Conservation (phyloP, 2,888 invertebrate genomes). For the Hypsopygia costalis region DNA sequence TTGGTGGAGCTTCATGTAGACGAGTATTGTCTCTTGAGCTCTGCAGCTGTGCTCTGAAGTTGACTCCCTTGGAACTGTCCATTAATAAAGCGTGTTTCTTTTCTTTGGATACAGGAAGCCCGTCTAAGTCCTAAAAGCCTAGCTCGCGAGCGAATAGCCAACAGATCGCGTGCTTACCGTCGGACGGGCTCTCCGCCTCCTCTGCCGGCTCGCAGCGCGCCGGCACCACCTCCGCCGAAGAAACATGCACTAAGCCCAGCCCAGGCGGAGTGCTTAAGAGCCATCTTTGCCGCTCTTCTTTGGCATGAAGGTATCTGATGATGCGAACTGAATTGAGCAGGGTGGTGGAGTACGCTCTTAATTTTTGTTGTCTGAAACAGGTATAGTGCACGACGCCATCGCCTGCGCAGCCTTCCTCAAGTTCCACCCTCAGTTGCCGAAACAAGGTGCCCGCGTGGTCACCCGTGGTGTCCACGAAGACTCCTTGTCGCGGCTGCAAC, state of each 20-base stretch:
- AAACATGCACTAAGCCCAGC: conserved; percentile 95
- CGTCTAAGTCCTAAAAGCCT: conserved; percentile 27
- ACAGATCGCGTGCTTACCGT: conserved; percentile 63
- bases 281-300: conserved; percentile 96
- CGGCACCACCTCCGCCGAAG: conserved; percentile 72
- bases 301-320: conserved; percentile 95
- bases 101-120: conserved; percentile 32
- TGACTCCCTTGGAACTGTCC: too few species aligned
- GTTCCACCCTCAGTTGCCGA: conserved; percentile 93
- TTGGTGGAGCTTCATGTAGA: too few species aligned
- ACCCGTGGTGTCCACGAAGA: conserved; percentile 72
- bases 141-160: conserved; percentile 31
- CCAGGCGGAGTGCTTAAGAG: conserved; percentile 94
- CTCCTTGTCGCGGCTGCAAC: conserved; percentile 66
- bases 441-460: conserved; percentile 87
- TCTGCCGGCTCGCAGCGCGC: conserved; percentile 45
- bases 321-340: too few species aligned
- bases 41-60: too few species aligned
- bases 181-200: conserved; percentile 63
- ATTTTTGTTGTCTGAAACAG: conserved; percentile 53
- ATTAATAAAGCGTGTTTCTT: too few species aligned
- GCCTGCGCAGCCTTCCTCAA: conserved; percentile 98
- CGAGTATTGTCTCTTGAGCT: too few species aligned
- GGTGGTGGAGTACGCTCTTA: too few species aligned
- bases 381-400: conserved; percentile 98